Base-by-base conservation (phyloP, 2,113 vertebrate species). In the Sylvilagus bachmani region DNA sequence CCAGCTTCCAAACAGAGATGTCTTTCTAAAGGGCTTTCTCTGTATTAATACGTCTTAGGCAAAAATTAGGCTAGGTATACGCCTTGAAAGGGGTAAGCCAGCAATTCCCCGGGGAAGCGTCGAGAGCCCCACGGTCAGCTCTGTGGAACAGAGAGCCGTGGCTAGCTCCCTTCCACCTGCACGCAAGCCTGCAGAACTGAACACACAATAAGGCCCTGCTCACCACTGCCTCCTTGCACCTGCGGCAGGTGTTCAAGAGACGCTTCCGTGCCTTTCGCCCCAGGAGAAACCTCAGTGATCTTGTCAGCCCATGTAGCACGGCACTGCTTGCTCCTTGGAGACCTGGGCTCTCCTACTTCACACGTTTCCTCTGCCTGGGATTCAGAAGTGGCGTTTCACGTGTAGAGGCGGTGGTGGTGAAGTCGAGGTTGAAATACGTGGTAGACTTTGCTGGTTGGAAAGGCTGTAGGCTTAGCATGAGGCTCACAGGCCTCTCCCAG, bases 1-100 rank as follows among this genome's bases (percentile, higher is more conserved):
- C 85, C 86, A 66, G 78, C 94, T 94, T 93, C 90, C 96, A 87
- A 82, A 97, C 80, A 89, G 74, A 79, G 61, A 10, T 78, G 73
- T 95, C 95, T 95, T 98, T 96, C 95, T 75, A 1, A 88, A 38
- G 91, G 95, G 14, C 93, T 67, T 94, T 85, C 70, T 96, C 44
- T 33, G 38, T 17, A 0, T n/a, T 38, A 67, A 58, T 17, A 7
- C 6, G 6, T 61, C 66, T 53, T 66, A 67, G 62, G 80, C 79
- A 84, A 84, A 78, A 29, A 14, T 33, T 33, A 49, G 31, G 53
- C 53, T 3, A 17, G 38, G 85, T 38, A 55, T 58, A 10, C 61
- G 74, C 74, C 73, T 3, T 10, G 16, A 21, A 78, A 88, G 62
- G 17, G 44, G 12, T 14, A 24, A 31, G 36, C 25, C 8, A 58